These are phyloP conservation scores for Serilophus lunatus DNA, from an alignment of 2,113 vertebrate species.

Conservation along the genomic window DNA sequence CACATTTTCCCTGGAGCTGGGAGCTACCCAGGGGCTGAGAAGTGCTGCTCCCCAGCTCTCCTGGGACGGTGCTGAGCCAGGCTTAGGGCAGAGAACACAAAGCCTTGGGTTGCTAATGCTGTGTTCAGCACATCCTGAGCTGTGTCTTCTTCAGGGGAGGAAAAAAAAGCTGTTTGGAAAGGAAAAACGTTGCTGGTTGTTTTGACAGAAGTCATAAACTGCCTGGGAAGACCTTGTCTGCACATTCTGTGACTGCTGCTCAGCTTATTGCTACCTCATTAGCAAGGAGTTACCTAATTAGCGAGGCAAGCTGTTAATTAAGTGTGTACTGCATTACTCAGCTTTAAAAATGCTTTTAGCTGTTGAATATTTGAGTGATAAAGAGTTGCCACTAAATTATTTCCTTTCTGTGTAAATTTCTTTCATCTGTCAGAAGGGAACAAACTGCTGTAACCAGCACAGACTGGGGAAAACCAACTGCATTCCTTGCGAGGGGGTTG, in stretches of 20 bases:
- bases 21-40: not conserved
- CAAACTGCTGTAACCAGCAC: not conserved
- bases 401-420: not conserved
- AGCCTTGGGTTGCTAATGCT: not conserved
- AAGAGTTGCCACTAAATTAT: not conserved
- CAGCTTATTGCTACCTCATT: slow-evolving; percentile 51
- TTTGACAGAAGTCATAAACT: not conserved
- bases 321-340: not conserved
- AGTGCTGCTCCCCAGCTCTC: accelerated
- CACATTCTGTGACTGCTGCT: not conserved
- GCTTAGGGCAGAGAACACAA: not conserved
- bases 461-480: not conserved
- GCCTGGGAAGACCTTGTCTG: not conserved
- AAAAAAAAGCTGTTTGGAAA: not conserved
- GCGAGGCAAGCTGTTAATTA: slow-evolving; percentile 49
- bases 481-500: not conserved
- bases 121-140: not conserved
- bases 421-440: not conserved
- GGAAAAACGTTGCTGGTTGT: not conserved
- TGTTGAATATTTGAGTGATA: not conserved
- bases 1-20: not conserved
- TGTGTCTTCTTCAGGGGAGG: not conserved
- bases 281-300: slow-evolving; percentile 50
- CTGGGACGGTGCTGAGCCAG: not conserved
- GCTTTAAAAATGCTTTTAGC: slow-evolving; percentile 26